phyloP scores from a whole-genome alignment of 2,888 invertebrate species.

The Pediacus dermestoides region DNA sequence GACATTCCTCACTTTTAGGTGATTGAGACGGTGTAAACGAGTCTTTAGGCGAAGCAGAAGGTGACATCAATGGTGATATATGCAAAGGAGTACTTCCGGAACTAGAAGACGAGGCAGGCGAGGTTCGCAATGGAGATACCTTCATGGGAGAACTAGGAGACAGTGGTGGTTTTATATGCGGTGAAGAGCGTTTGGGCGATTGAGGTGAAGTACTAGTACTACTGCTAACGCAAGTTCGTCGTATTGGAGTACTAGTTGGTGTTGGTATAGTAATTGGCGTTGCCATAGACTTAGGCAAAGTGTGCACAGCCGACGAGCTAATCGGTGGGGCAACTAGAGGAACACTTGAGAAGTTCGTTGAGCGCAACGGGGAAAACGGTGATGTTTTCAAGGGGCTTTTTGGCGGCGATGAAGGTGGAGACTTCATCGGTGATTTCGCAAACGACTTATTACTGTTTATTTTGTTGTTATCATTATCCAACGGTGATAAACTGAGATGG shows the following conservation, averaged over 20 bases:
- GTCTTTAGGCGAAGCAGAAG: conserved; percentile 34
- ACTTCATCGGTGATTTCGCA: conserved; percentile 37
- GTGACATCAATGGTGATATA: conserved; percentile 39
- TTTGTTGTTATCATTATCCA: conserved; percentile 28
- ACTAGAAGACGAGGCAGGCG: conserved; percentile 34
- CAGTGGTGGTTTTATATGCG: conserved; percentile 38
- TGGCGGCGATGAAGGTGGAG: conserved; percentile 38
- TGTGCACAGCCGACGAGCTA: conserved; percentile 11
- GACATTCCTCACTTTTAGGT: conserved; percentile 43
- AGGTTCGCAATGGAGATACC: conserved; percentile 35
- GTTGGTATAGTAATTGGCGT: conserved; percentile 10
- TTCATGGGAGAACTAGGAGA: conserved; percentile 42
- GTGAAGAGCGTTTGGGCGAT: conserved; percentile 43
- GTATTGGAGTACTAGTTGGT: no score
- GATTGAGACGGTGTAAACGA: conserved; percentile 39
- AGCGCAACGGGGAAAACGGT: conserved; percentile 41
- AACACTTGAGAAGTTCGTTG: conserved; percentile 32
- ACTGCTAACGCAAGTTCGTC: conserved; percentile 12
- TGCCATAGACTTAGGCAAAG: conserved; percentile 15
- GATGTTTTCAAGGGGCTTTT: conserved; percentile 40
- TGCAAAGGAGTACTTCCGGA: no score
- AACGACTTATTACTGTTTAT: conserved; percentile 21
- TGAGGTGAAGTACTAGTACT: conserved; percentile 31
- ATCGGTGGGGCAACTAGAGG: conserved; percentile 13
- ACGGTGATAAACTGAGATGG: conserved; percentile 36